Percentiles rank a stretch among this genome's conserved stretches.
These are phyloP conservation scores for Zosterops pallidus DNA, from an alignment of 2,113 vertebrate species.

Conservation along the genomic window DNA sequence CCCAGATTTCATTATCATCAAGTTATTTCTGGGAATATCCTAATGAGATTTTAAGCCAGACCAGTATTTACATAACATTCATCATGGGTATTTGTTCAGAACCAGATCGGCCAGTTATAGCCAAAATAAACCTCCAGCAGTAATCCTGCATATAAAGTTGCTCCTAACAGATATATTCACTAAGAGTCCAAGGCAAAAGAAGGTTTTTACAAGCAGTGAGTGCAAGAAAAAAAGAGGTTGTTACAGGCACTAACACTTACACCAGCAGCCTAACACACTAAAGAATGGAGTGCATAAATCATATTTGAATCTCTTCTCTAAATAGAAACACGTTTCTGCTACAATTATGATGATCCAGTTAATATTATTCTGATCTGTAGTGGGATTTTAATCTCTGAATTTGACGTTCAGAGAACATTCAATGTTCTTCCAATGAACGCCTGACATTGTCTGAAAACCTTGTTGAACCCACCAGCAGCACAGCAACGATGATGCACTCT, in stretches of 20 bases:
- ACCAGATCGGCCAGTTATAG: not conserved
- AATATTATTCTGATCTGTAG: not conserved
- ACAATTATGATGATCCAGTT: not conserved
- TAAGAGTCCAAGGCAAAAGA: not conserved
- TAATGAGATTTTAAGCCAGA: slow-evolving; percentile 21
- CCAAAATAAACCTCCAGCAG: slow-evolving; percentile 40
- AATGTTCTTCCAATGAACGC: not conserved
- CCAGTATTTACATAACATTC: slow-evolving; percentile 19
- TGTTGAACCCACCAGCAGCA: not conserved
- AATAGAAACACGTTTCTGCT: not conserved
- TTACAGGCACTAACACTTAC: not conserved
- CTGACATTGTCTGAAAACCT: not conserved
- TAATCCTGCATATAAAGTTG: not conserved
- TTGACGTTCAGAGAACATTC: not conserved
- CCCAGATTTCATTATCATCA: not conserved
- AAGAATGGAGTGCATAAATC: not conserved
- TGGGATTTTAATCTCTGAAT: not conserved
- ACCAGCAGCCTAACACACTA: not conserved
- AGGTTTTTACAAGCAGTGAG: not conserved
- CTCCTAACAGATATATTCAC: not conserved
- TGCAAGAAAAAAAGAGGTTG: not conserved
- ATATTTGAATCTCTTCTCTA: not conserved
- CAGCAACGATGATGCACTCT: not conserved
- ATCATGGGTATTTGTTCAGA: slow-evolving; percentile 25
- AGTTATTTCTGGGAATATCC: slow-evolving; percentile 41